Base-by-base conservation (phyloP, 1,140 invertebrate species). In the fruit fly (Drosophila melanogaster) region DNA sequence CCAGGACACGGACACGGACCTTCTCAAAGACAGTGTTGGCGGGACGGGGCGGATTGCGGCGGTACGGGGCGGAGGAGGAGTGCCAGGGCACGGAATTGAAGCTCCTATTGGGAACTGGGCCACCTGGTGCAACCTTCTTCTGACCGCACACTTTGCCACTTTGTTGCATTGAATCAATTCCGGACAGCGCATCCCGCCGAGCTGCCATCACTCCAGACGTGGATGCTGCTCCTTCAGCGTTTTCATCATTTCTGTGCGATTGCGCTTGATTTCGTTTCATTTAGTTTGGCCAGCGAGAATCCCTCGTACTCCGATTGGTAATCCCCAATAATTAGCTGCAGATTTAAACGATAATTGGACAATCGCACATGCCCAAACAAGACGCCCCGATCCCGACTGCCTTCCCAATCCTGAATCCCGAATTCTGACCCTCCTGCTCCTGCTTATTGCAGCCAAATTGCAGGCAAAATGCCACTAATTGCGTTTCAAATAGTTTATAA, bases 401-500 rank as follows among this genome's bases (percentile, higher is more conserved):
- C 19, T 46, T 17, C 30, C 30, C 30, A 30, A n/a, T 12, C 40
- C 40, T 10, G 35, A 37, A 43, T 11, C 40, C 35, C 4, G 4
- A 40, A 22, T 22, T 22, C 19, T 22, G 19, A 22, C 19, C 19
- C 19, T 22, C 38, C 26, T 40, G 35, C 26, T 11, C 37, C 47
- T 22, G 38, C 33, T 15, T 19, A 6, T 19, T 78, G 44, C 77
- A 62, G 40, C 40, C 30, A 37, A 41, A 81, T 8, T 30, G 60
- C 65, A 60, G 53, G 71, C 81, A 86, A 85, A 30, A 10, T 10
- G 37, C 37, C 11, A 86, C 86, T 85, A 85, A 85, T 86, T 86
- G 81, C 73, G 64, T 66, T 85, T 78, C 81, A 81, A 69, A 86
- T 86, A 75, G 81, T 86, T 81, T 86, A 87, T 87, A 86, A 86